These are phyloP conservation scores for Carcinoscorpius rotundicauda DNA, from an alignment of 1,140 invertebrate genomes.

Conservation along the genomic window DNA sequence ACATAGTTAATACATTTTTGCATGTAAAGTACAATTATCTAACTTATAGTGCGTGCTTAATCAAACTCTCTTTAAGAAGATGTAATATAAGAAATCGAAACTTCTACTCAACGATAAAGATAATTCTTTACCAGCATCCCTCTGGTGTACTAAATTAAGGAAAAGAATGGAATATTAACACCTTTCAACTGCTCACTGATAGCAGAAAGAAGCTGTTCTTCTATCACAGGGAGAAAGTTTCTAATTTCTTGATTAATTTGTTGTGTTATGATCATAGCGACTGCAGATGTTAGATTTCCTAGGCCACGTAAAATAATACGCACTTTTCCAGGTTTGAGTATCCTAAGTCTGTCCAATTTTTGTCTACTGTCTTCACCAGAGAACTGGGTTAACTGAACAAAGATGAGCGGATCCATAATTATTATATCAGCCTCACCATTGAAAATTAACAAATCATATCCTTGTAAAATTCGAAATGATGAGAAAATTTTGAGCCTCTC, in stretches of 20 bases:
- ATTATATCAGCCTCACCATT: constrained; percentile 26
- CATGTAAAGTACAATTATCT: too few relatives aligned
- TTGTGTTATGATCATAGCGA: constrained; percentile 22
- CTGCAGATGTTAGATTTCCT: constrained; percentile 25
- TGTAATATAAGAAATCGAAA: too few relatives aligned
- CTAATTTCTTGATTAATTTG: constrained; percentile 20
- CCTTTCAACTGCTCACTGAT: constrained; percentile 19
- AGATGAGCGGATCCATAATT: constrained; percentile 19
- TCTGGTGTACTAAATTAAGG: not conserved
- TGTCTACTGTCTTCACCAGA: constrained; percentile 13
- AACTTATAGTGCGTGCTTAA: too few relatives aligned
- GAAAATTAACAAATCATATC: constrained; percentile 24
- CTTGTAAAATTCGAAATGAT: constrained; percentile 25
- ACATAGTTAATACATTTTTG: too few relatives aligned
- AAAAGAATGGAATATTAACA: constrained; percentile 22
- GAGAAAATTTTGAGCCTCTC: constrained; percentile 21
- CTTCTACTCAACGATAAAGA: too few relatives aligned
- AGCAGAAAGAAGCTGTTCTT: constrained; percentile 19
- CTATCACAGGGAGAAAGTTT: constrained; percentile 18
- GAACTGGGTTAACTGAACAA: constrained; percentile 25
- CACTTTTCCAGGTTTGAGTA: constrained; percentile 25
- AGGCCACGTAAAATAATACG: constrained; percentile 23
- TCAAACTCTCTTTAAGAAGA: too few relatives aligned
- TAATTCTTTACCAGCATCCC: too few relatives aligned
- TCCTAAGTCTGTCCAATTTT: constrained; percentile 20